Base-by-base conservation (phyloP, 2,888 invertebrate species). In the Prosapia bicincta region DNA sequence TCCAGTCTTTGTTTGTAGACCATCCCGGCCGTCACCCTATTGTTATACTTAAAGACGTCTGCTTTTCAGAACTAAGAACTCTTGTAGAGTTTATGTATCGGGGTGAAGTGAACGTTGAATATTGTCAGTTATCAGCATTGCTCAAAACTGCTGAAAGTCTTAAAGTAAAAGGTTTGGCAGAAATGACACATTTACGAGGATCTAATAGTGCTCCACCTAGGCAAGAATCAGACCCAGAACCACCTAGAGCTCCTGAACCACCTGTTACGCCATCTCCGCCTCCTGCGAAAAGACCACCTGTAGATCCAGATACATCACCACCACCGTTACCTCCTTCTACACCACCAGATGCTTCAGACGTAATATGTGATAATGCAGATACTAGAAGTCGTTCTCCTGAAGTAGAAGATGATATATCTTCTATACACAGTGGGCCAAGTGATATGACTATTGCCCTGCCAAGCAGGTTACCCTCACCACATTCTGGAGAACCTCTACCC, bases 61-160 rank as follows among this genome's bases (percentile, higher is more conserved):
- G 94, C 84, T 93, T 95, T 86, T 90, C 93, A 85, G 96, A 96
- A 88, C 89, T 96, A 84, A 90, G 95, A 86, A 96, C 96, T 82
- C 91, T 96, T 85, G 93, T 96, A 85, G 95, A 96, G 90, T 96
- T 96, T 91, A 96, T 96, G 96, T 96, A 96, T 90, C 94, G 95
- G 87, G 96, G 96, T 84, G 96, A 96, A 88, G 96, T 96, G 83
- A 95, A 95, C 92, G 95, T 96, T 84, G 94, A 95, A 88, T 95
- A 95, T 87, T 95, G 95, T 88, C 94, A 95, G 88, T 89, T 96
- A 85, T 94, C 94, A 85, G 93, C 95, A 83, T 90, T 96, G 83
- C 90, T 96, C 82, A 95, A 94, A 88, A 96, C 95, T 84, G 96
- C 96, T 83, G 95, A 96, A 88, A 95, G 95, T 86, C 91, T 96